A percentile compares a stretch with the other conserved stretches of the same genome.
Evolutionary conservation across 2,113 vertebrate species (phyloP).

Genomic region (Centropus unirufus): DNA sequence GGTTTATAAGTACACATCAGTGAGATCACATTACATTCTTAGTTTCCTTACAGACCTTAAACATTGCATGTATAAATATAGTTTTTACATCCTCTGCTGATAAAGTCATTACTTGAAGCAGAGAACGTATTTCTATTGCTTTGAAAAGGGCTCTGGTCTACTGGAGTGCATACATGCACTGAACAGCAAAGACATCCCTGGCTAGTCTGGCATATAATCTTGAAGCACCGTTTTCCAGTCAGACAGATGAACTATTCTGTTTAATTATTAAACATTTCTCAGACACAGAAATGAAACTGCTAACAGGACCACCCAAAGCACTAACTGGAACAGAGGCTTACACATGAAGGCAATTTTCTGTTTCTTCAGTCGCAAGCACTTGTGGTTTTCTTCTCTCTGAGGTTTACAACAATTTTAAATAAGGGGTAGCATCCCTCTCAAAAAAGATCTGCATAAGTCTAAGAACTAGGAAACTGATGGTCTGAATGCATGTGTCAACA

Average conservation of each 20-base stretch:
- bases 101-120: background rate
- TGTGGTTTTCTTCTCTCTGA: background rate
- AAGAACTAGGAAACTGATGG: background rate
- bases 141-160: background rate
- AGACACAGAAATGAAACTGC: background rate
- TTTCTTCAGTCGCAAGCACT: background rate
- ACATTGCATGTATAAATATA: background rate
- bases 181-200: background rate
- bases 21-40: background rate
- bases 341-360: background rate
- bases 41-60: background rate
- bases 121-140: background rate
- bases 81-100: background rate
- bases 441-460: background rate
- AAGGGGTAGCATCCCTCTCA: background rate
- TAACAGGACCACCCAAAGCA: background rate
- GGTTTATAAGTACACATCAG: background rate
- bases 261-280: background rate
- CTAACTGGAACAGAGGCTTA: background rate
- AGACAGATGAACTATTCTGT: background rate
- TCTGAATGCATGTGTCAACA: background rate
- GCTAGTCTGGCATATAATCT: background rate
- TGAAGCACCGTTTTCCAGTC: background rate
- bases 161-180: background rate
- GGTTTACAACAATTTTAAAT: background rate